Conservation (phyloP, 30 jellyfish, hydroid and myxozoan species). For the Hydra vulgaris region DNA sequence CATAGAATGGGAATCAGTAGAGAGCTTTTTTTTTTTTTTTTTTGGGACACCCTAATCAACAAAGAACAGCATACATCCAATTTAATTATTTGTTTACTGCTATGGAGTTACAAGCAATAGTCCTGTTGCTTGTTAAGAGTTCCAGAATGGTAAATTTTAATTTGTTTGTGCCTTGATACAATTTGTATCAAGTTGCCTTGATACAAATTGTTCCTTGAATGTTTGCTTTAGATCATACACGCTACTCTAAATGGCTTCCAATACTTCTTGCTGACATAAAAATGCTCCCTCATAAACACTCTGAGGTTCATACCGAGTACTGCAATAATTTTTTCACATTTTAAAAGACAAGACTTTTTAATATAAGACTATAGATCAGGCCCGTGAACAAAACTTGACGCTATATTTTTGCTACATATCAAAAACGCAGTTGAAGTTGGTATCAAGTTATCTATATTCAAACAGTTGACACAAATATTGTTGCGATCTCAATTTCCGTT, state of each 20-base stretch:
- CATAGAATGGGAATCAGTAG: too few relatives aligned
- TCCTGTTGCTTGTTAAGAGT: conserved; percentile 4
- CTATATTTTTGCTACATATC: too few relatives aligned
- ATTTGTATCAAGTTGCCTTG: too few relatives aligned
- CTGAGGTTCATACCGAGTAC: conserved; percentile 2
- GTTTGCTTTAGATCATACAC: conserved; percentile 5
- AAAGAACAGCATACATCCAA: conserved; percentile 5
- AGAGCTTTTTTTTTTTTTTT: too few relatives aligned
- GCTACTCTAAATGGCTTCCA: conserved; percentile 5
- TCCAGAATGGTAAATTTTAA: background rate
- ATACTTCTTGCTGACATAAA: conserved; percentile 1
- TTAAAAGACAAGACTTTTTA: background rate
- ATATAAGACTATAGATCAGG: conserved; percentile 1
- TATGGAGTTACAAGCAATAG: too few relatives aligned
- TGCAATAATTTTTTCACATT: background rate
- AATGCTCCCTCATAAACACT: background rate
- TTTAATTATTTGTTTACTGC: conserved; percentile 1
- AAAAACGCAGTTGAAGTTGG: background rate
- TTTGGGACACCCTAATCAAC: too few relatives aligned
- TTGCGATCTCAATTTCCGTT: conserved; percentile 4
- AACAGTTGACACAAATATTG: too few relatives aligned
- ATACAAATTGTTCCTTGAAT: background rate
- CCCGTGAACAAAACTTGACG: conserved; percentile 1
- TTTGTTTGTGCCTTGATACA: too few relatives aligned
- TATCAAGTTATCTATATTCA: too few relatives aligned